phyloP scores from a whole-genome alignment of 2,888 invertebrate genomes.

The Platypus cylindrus region DNA sequence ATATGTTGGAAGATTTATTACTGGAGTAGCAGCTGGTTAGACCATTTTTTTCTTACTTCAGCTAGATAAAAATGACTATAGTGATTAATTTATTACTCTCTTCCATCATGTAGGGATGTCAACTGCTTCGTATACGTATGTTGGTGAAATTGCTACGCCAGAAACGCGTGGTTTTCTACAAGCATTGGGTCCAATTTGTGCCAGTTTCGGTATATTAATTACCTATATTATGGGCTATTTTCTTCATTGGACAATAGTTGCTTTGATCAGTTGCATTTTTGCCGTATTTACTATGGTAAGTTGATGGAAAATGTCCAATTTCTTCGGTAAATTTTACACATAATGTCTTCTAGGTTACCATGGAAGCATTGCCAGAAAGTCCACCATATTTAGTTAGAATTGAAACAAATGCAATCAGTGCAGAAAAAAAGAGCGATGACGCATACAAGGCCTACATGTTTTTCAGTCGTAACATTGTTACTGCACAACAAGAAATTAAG shows the following conservation, averaged over 20 bases:
- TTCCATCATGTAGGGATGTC: slow-evolving; percentile 47
- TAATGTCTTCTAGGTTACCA: slow-evolving; percentile 43
- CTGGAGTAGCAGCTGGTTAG: slow-evolving; percentile 54
- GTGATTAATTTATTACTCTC: neutral
- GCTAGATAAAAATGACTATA: slow-evolving; percentile 1
- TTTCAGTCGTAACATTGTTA: slow-evolving; percentile 49
- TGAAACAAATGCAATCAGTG: slow-evolving; percentile 45
- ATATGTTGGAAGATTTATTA: slow-evolving; percentile 54
- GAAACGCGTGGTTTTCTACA: slow-evolving; percentile 55
- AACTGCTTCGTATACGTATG: slow-evolving; percentile 54
- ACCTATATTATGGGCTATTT: slow-evolving; percentile 56
- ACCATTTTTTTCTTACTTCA: neutral
- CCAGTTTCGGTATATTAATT: slow-evolving; percentile 58
- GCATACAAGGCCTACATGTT: slow-evolving; percentile 37
- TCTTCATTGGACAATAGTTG: slow-evolving; percentile 51
- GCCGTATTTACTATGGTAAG: slow-evolving; percentile 12
- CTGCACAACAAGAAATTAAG: slow-evolving; percentile 50
- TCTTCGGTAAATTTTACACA: no score
- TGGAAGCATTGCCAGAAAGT: slow-evolving; percentile 55
- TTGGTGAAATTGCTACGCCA: slow-evolving; percentile 55
- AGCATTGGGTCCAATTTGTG: slow-evolving; percentile 55
- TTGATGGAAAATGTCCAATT: neutral
- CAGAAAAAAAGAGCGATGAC: slow-evolving; percentile 4
- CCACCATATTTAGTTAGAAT: slow-evolving; percentile 53
- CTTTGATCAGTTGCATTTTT: slow-evolving; percentile 18